Conservation (phyloP, 1,140 invertebrate species). For the Planococcus citri region DNA sequence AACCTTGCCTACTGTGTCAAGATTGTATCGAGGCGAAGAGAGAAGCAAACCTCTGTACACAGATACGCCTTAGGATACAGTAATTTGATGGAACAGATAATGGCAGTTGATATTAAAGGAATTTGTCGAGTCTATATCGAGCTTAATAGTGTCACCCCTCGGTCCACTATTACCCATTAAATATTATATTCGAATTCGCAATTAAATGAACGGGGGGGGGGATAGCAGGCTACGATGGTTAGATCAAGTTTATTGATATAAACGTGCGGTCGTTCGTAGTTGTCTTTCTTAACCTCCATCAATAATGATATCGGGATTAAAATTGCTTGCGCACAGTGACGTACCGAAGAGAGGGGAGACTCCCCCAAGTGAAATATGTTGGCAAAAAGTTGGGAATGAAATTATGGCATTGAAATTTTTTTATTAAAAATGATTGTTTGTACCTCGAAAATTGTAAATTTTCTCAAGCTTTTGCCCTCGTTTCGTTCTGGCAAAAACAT, state of each 20-base stretch:
- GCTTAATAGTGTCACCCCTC: conserved; percentile 1
- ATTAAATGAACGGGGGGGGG: neutral
- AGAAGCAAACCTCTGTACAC: neutral
- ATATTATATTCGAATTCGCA: neutral
- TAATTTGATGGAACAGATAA: conserved; percentile 7
- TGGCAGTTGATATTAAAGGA: conserved; percentile 1
- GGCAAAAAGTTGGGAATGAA: too few relatives aligned
- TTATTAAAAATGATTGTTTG: too few relatives aligned
- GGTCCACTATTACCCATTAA: neutral
- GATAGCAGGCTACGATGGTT: neutral
- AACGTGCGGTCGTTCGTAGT: too few relatives aligned
- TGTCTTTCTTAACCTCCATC: too few relatives aligned
- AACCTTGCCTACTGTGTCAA: neutral
- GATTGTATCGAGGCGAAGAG: neutral
- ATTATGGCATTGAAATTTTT: too few relatives aligned
- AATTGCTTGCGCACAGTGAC: too few relatives aligned
- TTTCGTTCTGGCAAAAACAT: too few relatives aligned
- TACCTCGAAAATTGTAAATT: too few relatives aligned
- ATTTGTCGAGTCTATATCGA: neutral
- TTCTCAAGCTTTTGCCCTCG: too few relatives aligned
- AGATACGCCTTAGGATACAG: neutral
- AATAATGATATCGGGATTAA: too few relatives aligned
- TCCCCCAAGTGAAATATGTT: too few relatives aligned
- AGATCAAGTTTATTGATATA: neutral
- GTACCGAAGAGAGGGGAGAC: too few relatives aligned